Conservation (phyloP, 2,888 invertebrate genomes). For the Dysmachus trigonus region DNA sequence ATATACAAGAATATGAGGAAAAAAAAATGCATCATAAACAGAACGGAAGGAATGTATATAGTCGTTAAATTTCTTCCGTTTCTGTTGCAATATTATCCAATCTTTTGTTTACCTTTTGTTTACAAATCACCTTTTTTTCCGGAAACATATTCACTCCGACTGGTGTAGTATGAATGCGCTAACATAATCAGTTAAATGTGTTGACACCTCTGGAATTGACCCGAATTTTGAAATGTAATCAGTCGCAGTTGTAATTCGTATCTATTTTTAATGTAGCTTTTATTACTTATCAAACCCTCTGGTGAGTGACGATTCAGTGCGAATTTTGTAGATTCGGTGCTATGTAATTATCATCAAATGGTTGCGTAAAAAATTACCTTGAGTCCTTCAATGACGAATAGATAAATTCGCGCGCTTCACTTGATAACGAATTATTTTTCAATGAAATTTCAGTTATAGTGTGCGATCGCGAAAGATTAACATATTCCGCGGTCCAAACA, state of each 20-base stretch:
- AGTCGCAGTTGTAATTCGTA: not conserved
- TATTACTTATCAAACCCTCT: not conserved
- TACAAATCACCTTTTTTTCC: not conserved
- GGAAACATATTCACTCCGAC: not conserved
- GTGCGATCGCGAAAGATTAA: not conserved
- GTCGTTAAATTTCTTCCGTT: not conserved
- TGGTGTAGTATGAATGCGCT: not conserved
- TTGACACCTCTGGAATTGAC: not conserved
- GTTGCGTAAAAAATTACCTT: not conserved
- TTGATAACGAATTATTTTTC: not conserved
- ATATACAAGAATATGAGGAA: not conserved
- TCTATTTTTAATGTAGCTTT: not conserved
- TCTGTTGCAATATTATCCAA: not conserved
- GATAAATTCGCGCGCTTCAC: not conserved
- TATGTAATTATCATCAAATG: not conserved
- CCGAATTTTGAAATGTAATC: not conserved
- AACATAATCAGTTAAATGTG: not conserved
- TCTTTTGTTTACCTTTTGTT: not conserved
- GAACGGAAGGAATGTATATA: not conserved
- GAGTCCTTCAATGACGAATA: not conserved
- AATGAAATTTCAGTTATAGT: not conserved
- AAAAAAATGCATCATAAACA: not conserved
- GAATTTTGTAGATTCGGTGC: not conserved
- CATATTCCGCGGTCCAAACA: not conserved
- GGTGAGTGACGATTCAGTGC: not conserved